A percentile compares a stretch with the other conserved stretches of the same genome.
phyloP scores from a whole-genome alignment of 1,140 invertebrate genomes.

The Aphelinus atriplicis region DNA sequence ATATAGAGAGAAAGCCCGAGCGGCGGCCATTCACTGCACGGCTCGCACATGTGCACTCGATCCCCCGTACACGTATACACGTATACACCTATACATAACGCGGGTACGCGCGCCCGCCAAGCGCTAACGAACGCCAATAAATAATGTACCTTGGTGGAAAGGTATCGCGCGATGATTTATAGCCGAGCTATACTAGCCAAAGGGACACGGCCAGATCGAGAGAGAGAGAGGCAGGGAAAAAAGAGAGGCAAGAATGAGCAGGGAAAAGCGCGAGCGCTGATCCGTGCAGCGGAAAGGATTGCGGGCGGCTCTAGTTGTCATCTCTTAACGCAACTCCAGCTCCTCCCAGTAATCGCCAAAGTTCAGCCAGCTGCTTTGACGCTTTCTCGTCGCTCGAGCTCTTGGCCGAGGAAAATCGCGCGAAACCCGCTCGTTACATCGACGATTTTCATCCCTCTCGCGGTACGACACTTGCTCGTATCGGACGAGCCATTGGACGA shows the following conservation, averaged over 20 bases:
- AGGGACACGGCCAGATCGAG: slow-evolving; percentile 40
- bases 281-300: neutral
- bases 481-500: too few relatives aligned
- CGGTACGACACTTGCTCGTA: too few relatives aligned
- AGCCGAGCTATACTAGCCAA: slow-evolving; percentile 3
- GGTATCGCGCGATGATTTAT: slow-evolving; percentile 55
- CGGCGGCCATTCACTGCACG: neutral
- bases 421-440: too few relatives aligned
- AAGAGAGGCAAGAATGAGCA: neutral
- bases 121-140: slow-evolving; percentile 56
- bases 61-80: neutral
- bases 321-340: too few relatives aligned
- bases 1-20: too few relatives aligned
- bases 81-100: slow-evolving; percentile 1
- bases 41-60: slow-evolving; percentile 5
- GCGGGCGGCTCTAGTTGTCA: neutral
- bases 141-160: slow-evolving; percentile 52
- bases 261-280: slow-evolving; percentile 15
- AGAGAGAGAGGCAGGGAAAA: slow-evolving; percentile 48
- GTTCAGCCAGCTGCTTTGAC: too few relatives aligned
- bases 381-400: too few relatives aligned
- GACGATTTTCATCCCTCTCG: too few relatives aligned
- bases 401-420: too few relatives aligned
- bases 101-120: neutral
- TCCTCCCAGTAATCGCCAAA: too few relatives aligned